Evolutionary conservation across 2,888 invertebrate species (phyloP).

Genomic region (Cephalotes varians): DNA sequence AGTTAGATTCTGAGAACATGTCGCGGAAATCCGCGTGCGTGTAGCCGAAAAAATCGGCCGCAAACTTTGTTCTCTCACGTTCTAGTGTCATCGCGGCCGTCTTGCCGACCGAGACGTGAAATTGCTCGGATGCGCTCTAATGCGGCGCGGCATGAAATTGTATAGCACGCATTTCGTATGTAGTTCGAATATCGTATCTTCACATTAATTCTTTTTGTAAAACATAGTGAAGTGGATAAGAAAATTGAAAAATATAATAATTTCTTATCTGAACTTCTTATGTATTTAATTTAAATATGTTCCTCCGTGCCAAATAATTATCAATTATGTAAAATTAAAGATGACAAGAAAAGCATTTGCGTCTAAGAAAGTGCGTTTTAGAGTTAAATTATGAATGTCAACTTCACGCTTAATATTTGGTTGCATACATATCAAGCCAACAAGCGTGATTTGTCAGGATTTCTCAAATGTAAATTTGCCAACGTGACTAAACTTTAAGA

Average conservation of each 20-base stretch:
- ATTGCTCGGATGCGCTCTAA: conserved; percentile 70
- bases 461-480: not conserved
- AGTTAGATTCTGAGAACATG: not conserved
- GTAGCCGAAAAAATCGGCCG: not conserved
- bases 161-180: conserved; percentile 28
- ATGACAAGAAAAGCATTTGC: not conserved
- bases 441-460: not conserved
- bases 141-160: conserved; percentile 49
- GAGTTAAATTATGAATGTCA: conserved; percentile 8
- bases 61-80: conserved; percentile 27
- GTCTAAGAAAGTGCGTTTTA: not conserved
- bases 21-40: conserved; percentile 9
- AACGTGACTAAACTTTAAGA: not conserved
- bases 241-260: not conserved
- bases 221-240: not conserved
- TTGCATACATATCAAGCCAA: not conserved
- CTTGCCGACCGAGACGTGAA: conserved; percentile 64
- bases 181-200: not conserved
- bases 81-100: conserved; percentile 20
- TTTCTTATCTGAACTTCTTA: not conserved
- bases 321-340: not conserved
- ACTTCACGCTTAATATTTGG: not conserved
- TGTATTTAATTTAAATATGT: not conserved
- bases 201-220: not conserved
- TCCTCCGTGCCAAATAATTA: not conserved